Conservation (phyloP, 2,113 vertebrate species). For the Uropsilus gracilis region DNA sequence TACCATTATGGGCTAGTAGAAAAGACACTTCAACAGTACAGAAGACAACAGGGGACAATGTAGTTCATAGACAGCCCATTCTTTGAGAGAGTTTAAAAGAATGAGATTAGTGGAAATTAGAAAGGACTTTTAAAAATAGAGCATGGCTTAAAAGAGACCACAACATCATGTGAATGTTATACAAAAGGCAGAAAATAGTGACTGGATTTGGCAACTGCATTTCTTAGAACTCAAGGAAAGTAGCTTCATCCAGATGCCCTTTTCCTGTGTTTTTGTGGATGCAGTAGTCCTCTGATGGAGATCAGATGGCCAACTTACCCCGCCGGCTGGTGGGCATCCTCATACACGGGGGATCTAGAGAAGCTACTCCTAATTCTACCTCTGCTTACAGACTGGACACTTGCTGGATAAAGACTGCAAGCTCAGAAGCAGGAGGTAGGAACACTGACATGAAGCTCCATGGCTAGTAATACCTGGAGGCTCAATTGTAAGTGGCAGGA, state of each 20-base stretch:
- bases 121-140: background rate
- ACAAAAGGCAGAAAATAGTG: background rate
- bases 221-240: background rate
- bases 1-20: background rate
- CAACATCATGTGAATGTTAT: background rate
- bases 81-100: constrained; percentile 1
- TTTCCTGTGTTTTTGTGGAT: background rate
- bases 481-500: background rate
- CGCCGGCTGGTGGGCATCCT: background rate
- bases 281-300: background rate
- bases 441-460: background rate
- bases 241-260: background rate
- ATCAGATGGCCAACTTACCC: background rate
- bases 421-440: background rate
- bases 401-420: background rate
- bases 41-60: background rate
- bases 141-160: background rate
- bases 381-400: background rate
- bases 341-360: background rate
- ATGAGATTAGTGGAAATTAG: background rate
- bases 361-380: background rate
- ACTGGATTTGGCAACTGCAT: background rate
- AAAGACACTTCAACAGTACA: background rate
- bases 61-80: background rate
- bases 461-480: background rate